phyloP scores from a whole-genome alignment of 2,797 vertebrate genomes.

The Loris lydekkerianus region DNA sequence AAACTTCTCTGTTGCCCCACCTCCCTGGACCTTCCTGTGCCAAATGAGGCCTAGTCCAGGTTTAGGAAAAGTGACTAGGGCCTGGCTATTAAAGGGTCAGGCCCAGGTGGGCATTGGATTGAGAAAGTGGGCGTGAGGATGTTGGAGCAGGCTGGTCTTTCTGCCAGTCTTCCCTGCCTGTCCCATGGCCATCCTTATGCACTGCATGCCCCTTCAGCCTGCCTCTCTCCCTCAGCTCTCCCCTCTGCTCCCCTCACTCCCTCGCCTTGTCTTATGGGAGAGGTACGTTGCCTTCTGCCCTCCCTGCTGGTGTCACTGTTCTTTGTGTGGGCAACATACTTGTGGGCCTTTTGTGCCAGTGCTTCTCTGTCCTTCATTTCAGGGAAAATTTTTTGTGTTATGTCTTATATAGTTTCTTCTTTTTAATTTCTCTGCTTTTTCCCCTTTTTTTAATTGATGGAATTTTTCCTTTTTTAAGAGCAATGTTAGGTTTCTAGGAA shows the following conservation, averaged over 20 bases:
- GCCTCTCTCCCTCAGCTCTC: neutral
- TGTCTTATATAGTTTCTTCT: neutral
- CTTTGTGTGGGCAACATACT: neutral
- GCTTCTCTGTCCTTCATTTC: neutral
- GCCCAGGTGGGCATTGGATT: neutral
- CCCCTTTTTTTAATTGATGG: neutral
- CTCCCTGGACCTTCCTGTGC: neutral
- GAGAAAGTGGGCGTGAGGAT: neutral
- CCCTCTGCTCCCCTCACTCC: neutral
- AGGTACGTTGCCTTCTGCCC: neutral
- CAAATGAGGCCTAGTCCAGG: neutral
- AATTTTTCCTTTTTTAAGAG: slow-evolving; percentile 4
- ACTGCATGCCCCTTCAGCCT: neutral
- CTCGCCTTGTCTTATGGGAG: neutral
- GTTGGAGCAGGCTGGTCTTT: neutral
- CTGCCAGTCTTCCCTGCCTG: neutral
- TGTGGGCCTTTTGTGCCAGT: neutral
- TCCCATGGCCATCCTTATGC: neutral
- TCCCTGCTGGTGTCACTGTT: neutral
- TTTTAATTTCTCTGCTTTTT: neutral
- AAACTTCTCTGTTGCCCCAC: neutral
- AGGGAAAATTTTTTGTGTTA: neutral
- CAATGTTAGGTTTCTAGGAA: neutral
- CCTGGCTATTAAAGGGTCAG: neutral
- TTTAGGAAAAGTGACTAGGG: neutral